Evolutionary conservation across 2,113 vertebrate genomes (phyloP), one percentile per base, ranked within the genome.

Genomic region (Micronycteris hirsuta): DNA sequence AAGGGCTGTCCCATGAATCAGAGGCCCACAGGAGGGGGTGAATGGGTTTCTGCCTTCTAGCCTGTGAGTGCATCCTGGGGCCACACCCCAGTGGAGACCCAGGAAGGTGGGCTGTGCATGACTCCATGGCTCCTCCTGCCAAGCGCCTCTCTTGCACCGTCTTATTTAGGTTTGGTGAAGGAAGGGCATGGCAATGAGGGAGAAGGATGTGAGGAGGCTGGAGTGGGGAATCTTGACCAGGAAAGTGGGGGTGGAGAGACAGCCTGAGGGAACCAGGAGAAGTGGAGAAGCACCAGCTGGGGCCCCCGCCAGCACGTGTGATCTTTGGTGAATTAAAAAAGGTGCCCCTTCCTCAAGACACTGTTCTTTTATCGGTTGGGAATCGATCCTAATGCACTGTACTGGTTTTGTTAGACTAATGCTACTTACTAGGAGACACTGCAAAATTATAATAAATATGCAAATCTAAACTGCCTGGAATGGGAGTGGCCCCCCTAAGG

Each of bases 301-400:
- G 67, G 45, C 36, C 3, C 3, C 36, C 26, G 11, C 33, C 2
- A 8, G 13, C 49, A 10, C 3, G 2, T 5, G 15, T 17, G 36
- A 41, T 33, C 16, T 86, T 68, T 26, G 36, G 54, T 65, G 54
- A 71, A 38, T 73, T 36, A 91, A 36, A 73, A 63, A 86, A 81
- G 28, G n/a, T 5, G 6, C 12, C 20, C 24, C 24, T 47, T 82
- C 76, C 56, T 67, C 9, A 56, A 65, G 54, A 38, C 13, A 17
- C 36, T 31, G 2, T 2, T 26, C 41, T 45, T 71, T 54, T 87
- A 9, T 38, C 73, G 73, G 22, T 31, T 73, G 58, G 22, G 38
- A 54, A 63, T 45, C 6, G 5, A 22, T 41, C 41, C 20, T 10
- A 49, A 36, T 22, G 52, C 20, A 31, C 20, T n/a, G 26, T 13